Base-by-base conservation (phyloP, 1,140 invertebrate genomes). In the Nephila pilipes region DNA sequence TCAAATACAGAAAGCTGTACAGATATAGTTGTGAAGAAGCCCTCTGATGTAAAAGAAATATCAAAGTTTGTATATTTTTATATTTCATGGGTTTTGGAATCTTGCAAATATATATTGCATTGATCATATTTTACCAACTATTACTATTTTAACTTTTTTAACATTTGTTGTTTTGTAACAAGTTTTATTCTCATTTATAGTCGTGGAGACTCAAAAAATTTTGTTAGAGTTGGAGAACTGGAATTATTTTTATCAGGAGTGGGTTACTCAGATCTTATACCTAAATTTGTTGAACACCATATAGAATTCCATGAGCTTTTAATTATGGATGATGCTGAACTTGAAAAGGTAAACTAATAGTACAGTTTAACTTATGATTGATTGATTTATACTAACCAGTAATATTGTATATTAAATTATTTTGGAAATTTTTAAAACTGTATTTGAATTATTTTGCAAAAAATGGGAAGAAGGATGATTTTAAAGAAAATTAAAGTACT, bases 231-330 rank as follows among this genome's bases (percentile, higher is more conserved):
- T 65, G 88, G 89, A 79, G 96, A 96, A 81, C 93, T 96, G 81
- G 96, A 96, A 93, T 94, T 96, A 75, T 96, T 96, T 93, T 94
- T 96, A 20, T 93, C 93, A 93, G 96, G 96, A 10, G 94, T 96
- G 36, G 95, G 95, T 29, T 94, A 96, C 12, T 87, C 93, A 38
- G 80, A 95, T 63, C 94, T 95, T 54, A 94, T 96, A 20, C 94
- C 94, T 22, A 5, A 95, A 25, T 96, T 96, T 93, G 94, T 95
- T 38, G 89, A 95, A 65, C 95, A 96, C 36, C 94, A 95, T 20
- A 94, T 96, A 55, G 94, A 95, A 80, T 95, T 95, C 87, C 90
- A 93, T 32, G 94, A 94, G 22, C 95, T 96, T 65, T 94, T 96
- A 1, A 94, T 94, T 25, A 94, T 96, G 93, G 95, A 95, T 85